Evolutionary conservation across 1,140 invertebrate genomes (phyloP).

Genomic region (Gryllus bimaculatus): DNA sequence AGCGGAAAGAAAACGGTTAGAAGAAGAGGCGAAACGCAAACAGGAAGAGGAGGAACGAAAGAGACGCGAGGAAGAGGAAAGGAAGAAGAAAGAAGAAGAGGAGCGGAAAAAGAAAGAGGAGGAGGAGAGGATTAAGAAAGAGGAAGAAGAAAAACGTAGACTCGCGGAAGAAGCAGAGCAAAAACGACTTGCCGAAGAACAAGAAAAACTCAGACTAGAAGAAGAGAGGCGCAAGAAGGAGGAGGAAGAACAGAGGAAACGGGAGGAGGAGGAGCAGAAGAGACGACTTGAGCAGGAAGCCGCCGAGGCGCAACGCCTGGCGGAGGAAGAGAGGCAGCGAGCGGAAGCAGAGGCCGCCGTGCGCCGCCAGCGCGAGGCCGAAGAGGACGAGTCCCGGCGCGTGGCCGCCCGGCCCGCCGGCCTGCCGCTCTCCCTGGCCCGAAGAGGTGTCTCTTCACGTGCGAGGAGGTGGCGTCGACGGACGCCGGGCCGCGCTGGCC

Average conservation of each 20-base stretch:
- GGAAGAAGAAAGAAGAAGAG: neutral
- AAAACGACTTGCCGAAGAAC: neutral
- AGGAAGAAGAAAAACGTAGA: neutral
- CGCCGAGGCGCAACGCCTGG: neutral
- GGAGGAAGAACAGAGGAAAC: conserved; percentile 17
- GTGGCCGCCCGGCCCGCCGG: neutral
- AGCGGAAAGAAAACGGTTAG: neutral
- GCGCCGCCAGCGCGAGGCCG: neutral
- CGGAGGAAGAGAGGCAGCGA: neutral
- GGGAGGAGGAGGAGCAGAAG: conserved; percentile 7
- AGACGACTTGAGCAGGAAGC: neutral
- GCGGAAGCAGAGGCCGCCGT: too few species aligned
- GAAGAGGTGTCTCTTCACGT: neutral
- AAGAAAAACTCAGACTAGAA: conserved; percentile 6
- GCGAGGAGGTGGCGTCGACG: neutral
- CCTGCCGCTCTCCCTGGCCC: neutral
- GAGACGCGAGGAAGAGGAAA: neutral
- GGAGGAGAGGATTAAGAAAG: neutral
- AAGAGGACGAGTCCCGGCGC: neutral
- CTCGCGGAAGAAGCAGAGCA: neutral
- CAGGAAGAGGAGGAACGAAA: neutral
- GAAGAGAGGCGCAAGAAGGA: conserved; percentile 16
- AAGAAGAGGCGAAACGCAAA: neutral
- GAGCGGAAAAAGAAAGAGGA: neutral
- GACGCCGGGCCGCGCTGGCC: neutral